Evolutionary conservation across 2,797 vertebrate species (phyloP).

Genomic region (Gallirallus australis): DNA sequence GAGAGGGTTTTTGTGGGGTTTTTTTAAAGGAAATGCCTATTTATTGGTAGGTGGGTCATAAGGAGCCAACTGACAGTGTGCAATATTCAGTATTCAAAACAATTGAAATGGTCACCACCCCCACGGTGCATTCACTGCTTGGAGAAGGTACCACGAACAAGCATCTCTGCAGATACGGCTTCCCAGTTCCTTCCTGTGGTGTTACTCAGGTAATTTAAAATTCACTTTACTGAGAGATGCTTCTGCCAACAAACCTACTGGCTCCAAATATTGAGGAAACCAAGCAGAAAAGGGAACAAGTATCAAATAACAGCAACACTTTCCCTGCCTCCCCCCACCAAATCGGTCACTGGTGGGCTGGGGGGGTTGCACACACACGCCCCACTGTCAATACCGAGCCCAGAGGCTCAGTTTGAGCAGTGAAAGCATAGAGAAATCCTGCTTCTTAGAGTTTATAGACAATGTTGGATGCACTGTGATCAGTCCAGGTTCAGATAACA

Average conservation of each 20-base stretch:
- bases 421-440: background rate
- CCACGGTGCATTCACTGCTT: accelerated
- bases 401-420: background rate
- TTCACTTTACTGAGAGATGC: background rate
- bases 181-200: background rate
- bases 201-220: background rate
- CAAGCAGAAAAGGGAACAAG: background rate
- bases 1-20: too few relatives aligned
- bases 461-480: background rate
- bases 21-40: background rate
- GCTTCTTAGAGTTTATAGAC: background rate
- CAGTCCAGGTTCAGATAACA: background rate
- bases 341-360: background rate
- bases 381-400: background rate
- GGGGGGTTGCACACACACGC: background rate
- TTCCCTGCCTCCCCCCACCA: background rate
- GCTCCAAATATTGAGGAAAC: background rate
- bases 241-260: background rate
- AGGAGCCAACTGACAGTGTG: background rate
- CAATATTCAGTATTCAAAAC: background rate
- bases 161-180: background rate
- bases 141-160: background rate
- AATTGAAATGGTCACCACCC: background rate
- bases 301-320: background rate
- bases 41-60: background rate